These are phyloP conservation scores for Anastrepha ludens DNA, from an alignment of 1,140 invertebrate species.

Conservation along the genomic window DNA sequence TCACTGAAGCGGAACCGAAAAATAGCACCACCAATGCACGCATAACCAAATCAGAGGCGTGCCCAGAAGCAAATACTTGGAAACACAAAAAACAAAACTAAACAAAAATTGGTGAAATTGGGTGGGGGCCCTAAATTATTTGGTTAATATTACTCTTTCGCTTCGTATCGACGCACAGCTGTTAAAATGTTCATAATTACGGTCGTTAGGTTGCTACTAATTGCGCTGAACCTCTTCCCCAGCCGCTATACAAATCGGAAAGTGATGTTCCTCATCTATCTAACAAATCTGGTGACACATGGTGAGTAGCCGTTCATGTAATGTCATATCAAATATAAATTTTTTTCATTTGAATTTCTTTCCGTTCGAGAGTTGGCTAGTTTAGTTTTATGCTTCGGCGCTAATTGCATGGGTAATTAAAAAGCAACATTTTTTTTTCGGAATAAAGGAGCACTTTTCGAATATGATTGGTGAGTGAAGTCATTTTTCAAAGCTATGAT, in stretches of 20 bases:
- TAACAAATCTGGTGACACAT: slow-evolving; percentile 72
- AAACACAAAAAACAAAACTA: background rate
- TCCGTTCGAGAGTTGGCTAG: background rate
- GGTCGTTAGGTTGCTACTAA: slow-evolving; percentile 72
- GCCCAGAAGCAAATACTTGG: background rate
- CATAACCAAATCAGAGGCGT: background rate
- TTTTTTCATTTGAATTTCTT: background rate
- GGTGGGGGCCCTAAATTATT: background rate
- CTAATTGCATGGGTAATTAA: slow-evolving; percentile 33
- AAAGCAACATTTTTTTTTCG: too few relatives aligned
- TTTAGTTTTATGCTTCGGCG: background rate
- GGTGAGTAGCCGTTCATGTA: slow-evolving; percentile 63
- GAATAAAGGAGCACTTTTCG: too few relatives aligned
- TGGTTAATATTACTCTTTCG: background rate
- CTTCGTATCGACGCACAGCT: background rate
- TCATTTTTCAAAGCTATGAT: too few relatives aligned
- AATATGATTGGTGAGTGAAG: too few relatives aligned
- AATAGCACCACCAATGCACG: background rate
- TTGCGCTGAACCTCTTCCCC: slow-evolving; percentile 73
- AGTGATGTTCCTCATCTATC: slow-evolving; percentile 72
- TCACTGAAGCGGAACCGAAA: background rate
- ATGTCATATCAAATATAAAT: background rate
- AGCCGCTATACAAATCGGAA: slow-evolving; percentile 73
- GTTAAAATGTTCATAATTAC: slow-evolving; percentile 71
- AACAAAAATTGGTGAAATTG: background rate